Evolutionary conservation across 2,888 invertebrate genomes (phyloP), one percentile per base, ranked within the genome.

Genomic region (Morpho achilles): DNA sequence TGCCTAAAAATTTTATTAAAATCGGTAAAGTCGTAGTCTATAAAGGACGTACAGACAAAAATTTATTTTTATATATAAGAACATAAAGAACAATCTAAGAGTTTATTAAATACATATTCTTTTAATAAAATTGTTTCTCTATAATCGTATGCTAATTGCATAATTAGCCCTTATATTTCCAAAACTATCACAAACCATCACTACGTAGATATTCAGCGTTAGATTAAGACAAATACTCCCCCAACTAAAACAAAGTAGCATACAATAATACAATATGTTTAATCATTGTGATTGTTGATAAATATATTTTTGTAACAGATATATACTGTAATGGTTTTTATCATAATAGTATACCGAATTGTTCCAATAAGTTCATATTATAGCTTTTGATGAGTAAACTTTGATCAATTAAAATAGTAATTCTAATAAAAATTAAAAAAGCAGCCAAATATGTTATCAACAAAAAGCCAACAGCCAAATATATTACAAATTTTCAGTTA

Each of bases 281-380:
- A 46, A 53, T 45, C 16, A 53, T 32, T 52, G 45, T 52, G 43
- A 32, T 44, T 8, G 10, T 52, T 8, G 43, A 42, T 52, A 10
- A 8, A 45, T 53, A 53, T 53, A 53, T 53, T 53, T 53, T 53
- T 47, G 41, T 47, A 53, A 53, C 46, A 46, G 52, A 52, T 53
- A n/a, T 53, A 53, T 53, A 53, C 47, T 41, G 45, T 45, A 53
- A 41, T 53, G 39, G 7, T 47, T 52, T 52, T 45, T 52, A 44
- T 52, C 45, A 52, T 45, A 52, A 45, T 52, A 32, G 7, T 45
- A 52, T 16, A 52, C 39, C 44, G 43, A 52, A 52, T 44, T 44
- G 32, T 52, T 52, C 44, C 16, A 45, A 52, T 10, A 9, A 8
- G 10, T 52, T 23, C 44, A 44, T 32, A 23, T 32, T 43, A 44